phyloP scores from a whole-genome alignment of 2,113 vertebrate genomes.

The Pogona vitticeps region DNA sequence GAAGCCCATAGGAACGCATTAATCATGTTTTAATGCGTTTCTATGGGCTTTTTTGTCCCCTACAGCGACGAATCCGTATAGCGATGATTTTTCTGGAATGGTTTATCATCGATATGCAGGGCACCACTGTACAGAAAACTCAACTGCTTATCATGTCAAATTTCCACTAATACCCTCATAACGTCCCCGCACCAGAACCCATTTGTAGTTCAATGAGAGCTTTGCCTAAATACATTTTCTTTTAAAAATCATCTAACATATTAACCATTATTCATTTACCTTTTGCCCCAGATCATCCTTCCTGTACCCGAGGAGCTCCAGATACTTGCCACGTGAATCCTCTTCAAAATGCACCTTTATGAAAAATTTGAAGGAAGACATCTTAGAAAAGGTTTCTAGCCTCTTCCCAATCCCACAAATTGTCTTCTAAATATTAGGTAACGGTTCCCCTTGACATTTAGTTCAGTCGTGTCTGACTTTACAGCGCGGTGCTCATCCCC shows the following conservation, averaged over 20 bases:
- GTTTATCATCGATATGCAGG: too few relatives aligned
- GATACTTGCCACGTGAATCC: constrained; percentile 88
- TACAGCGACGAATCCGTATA: too few relatives aligned
- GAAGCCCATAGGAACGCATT: too few relatives aligned
- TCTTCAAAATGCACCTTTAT: constrained; percentile 90
- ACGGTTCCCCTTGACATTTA: too few relatives aligned
- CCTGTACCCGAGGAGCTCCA: constrained; percentile 92
- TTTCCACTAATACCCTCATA: background rate
- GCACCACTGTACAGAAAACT: too few relatives aligned
- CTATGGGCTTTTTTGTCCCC: too few relatives aligned
- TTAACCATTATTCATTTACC: constrained; percentile 70
- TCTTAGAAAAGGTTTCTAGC: background rate
- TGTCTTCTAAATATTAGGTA: background rate
- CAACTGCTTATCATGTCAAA: background rate
- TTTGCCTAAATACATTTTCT: background rate
- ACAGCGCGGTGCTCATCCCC: too few relatives aligned
- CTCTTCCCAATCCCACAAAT: constrained; percentile 8
- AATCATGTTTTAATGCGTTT: too few relatives aligned
- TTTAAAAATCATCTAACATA: background rate
- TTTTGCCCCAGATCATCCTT: constrained; percentile 90
- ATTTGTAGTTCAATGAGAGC: background rate
- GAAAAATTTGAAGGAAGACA: constrained; percentile 10
- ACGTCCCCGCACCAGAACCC: background rate
- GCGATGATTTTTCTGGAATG: too few relatives aligned
- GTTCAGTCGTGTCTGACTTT: too few relatives aligned